Conservation (phyloP, 2,797 vertebrate species). For the Spatula versicolor region DNA sequence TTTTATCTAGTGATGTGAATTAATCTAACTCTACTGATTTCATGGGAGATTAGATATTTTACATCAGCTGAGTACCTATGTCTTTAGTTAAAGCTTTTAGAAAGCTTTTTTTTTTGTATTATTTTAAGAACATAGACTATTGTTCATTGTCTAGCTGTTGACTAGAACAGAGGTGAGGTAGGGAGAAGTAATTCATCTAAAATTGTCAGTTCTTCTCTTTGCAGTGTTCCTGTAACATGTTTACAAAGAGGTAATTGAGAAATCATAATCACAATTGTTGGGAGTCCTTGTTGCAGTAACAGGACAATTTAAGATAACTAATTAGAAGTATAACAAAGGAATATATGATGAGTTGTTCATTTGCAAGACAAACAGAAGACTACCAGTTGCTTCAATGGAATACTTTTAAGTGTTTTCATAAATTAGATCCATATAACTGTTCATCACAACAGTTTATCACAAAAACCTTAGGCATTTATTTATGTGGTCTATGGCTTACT, state of each 20-base stretch:
- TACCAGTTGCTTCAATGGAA: neutral
- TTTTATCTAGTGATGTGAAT: neutral
- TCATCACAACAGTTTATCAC: rapidly evolving
- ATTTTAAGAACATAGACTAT: neutral
- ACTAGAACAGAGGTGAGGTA: neutral
- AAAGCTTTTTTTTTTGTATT: neutral
- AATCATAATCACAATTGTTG: neutral
- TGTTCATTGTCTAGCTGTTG: neutral
- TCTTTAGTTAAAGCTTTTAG: neutral
- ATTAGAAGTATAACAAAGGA: neutral
- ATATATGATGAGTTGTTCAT: neutral
- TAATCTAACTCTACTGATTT: neutral
- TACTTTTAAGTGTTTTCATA: neutral
- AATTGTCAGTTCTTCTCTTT: neutral
- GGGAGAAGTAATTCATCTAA: neutral
- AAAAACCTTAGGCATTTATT: neutral
- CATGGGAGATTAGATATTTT: neutral
- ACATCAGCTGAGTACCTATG: neutral
- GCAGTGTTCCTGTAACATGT: neutral
- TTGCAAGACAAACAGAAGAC: neutral
- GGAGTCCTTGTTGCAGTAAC: neutral
- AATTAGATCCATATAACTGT: neutral
- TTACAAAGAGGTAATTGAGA: neutral
- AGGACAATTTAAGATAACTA: neutral
- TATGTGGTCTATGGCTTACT: neutral